Percentiles rank a stretch among this genome's conserved stretches.
Conservation (phyloP, 35 echinoderm and acorn worm genomes). For the Lytechinus pictus region DNA sequence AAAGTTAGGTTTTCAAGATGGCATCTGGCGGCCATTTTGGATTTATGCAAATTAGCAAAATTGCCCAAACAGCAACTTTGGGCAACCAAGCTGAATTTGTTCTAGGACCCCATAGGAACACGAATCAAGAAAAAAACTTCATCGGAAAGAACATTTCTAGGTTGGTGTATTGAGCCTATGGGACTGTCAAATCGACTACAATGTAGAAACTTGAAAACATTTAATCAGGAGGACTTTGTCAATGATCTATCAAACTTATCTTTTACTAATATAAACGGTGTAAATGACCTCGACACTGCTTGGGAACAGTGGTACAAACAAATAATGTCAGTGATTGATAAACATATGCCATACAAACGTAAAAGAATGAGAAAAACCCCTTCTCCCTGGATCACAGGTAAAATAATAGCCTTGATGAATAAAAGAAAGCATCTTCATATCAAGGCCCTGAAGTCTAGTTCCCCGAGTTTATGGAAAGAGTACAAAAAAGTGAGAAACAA, state of each 20-base stretch:
- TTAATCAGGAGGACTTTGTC: conserved; percentile 8
- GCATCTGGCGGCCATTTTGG: no score
- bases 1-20: no score
- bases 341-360: conserved; percentile 12
- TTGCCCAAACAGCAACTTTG: no score
- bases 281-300: not conserved
- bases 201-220: conserved; percentile 22
- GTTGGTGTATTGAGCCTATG: no score
- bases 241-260: not conserved
- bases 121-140: no score
- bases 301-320: not conserved
- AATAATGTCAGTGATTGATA: conserved; percentile 6
- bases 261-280: not conserved
- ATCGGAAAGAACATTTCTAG: no score
- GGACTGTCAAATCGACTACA: no score
- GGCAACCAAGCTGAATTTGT: no score
- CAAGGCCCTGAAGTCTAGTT: not conserved
- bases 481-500: not conserved
- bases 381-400: conserved; percentile 30
- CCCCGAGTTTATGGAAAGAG: conserved; percentile 22
- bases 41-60: no score
- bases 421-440: conserved; percentile 10
- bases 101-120: no score
- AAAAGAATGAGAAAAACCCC: conserved; percentile 12
- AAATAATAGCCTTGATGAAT: not conserved